Evolutionary conservation across 1,140 invertebrate genomes (phyloP), one percentile per base, ranked within the genome.

Genomic region (Neoseiulus cucumeris): DNA sequence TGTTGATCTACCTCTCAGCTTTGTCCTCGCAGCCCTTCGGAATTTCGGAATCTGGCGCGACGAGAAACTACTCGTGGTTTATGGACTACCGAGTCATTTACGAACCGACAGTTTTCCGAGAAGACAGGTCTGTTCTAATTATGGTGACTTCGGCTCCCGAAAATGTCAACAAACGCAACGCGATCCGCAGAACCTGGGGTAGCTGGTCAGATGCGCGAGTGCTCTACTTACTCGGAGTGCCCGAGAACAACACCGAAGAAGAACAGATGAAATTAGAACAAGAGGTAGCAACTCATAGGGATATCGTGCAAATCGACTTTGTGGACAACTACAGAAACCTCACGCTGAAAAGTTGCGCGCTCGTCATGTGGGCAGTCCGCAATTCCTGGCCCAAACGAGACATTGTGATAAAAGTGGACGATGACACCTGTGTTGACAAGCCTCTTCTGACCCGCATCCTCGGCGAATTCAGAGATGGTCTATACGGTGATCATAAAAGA

Each of bases 391-490:
- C 68, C 14, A 39, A 45, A 17, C 64, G 64, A 7, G 39, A 66
- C 5, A 68, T 67, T 45, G 45, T 72, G 7, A 44, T 72, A 18
- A 72, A 72, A 65, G 66, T 64, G 2, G 69, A 70, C 18, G 69
- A 70, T 18, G 69, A 70, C 25, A 68, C 67, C 0, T 68, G 77
- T 64, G 68, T 79, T 7, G 74, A 78, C 67, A 45, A 22, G 12
- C 80, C 80, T 18, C 79, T 78, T 42, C 75, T 91, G 30, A 28
- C 28, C 17, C 20, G 14, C 7, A 30, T 33, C 9, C 17, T 22
- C 22, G 33, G 30, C 25, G 22, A 66, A 28, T 44, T 33, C n/a
- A 30, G 20, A 30, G 18, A 55, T 9, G 64, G 41, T 25, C 66
- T 9, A 47, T 68, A 18, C 29, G 29, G 12, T 64, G 69, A 51